phyloP scores from a whole-genome alignment of 2,113 vertebrate genomes.

The Sinocyclocheilus grahami region DNA sequence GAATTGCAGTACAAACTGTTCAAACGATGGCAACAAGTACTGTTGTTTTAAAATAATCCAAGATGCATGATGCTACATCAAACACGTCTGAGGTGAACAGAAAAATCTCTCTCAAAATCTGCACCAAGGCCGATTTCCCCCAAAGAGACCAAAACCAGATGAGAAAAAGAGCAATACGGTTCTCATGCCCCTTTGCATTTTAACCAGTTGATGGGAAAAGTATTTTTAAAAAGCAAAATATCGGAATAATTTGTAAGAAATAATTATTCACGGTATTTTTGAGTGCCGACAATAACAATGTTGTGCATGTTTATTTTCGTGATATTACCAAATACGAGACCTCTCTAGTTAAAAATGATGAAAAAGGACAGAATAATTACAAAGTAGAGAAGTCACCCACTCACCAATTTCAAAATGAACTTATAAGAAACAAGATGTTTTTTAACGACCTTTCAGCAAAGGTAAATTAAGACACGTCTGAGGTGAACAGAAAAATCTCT shows the following conservation, averaged over 20 bases:
- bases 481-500: not conserved
- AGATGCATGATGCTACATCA: not conserved
- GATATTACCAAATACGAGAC: too few species aligned
- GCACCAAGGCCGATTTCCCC: not conserved
- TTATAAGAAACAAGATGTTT: not conserved
- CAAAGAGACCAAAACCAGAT: not conserved
- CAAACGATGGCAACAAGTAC: not conserved
- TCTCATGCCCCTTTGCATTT: not conserved
- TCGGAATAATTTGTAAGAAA: too few species aligned
- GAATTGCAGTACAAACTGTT: not conserved
- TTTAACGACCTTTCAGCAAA: not conserved
- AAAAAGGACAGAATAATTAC: too few species aligned
- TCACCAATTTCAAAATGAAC: too few species aligned
- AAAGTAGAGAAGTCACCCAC: too few species aligned
- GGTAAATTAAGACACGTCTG: too few species aligned
- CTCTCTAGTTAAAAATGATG: too few species aligned
- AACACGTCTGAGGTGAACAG: not conserved
- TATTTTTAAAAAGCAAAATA: too few species aligned
- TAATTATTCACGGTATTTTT: too few species aligned
- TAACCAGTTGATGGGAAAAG: too few species aligned
- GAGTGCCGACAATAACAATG: too few species aligned
- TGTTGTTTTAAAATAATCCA: slow-evolving; percentile 5
- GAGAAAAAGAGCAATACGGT: not conserved
- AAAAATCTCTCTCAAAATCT: slow-evolving; percentile 10
- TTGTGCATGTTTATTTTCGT: too few species aligned